phyloP scores from a whole-genome alignment of 2,113 vertebrate species.

The Pelmatolapia mariae region DNA sequence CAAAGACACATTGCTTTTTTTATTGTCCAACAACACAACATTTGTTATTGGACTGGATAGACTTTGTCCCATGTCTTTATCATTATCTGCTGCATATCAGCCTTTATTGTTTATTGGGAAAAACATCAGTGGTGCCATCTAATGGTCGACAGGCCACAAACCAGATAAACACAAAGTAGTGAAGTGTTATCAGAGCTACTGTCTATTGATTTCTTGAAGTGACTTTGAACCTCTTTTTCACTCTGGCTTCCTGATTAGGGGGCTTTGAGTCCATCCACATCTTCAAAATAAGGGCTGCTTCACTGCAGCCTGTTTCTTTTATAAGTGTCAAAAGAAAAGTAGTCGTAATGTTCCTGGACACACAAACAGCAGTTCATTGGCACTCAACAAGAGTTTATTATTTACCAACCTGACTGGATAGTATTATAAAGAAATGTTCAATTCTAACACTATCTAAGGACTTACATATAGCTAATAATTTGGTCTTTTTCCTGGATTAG shows the following conservation, averaged over 20 bases:
- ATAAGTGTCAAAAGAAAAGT: not conserved
- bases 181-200: constrained; percentile 55
- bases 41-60: not conserved
- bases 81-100: not conserved
- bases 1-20: not conserved
- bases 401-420: not conserved
- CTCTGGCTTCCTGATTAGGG: constrained; percentile 25
- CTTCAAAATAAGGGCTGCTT: not conserved
- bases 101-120: constrained; percentile 2
- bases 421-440: not conserved
- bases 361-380: not conserved
- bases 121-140: constrained; percentile 35
- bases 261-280: not conserved
- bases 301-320: not conserved
- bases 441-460: not conserved
- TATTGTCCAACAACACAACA: not conserved
- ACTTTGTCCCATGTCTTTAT: constrained; percentile 1
- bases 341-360: not conserved
- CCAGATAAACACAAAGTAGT: not conserved
- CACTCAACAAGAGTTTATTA: not conserved
- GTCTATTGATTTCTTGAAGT: constrained; percentile 47
- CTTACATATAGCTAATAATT: not conserved
- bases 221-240: constrained; percentile 50
- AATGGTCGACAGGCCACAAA: constrained; percentile 2
- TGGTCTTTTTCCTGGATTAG: not conserved